A percentile compares a stretch with the other conserved stretches of the same genome.
Conservation (phyloP, 2,888 invertebrate species). For the Drosophila acutilabella region DNA sequence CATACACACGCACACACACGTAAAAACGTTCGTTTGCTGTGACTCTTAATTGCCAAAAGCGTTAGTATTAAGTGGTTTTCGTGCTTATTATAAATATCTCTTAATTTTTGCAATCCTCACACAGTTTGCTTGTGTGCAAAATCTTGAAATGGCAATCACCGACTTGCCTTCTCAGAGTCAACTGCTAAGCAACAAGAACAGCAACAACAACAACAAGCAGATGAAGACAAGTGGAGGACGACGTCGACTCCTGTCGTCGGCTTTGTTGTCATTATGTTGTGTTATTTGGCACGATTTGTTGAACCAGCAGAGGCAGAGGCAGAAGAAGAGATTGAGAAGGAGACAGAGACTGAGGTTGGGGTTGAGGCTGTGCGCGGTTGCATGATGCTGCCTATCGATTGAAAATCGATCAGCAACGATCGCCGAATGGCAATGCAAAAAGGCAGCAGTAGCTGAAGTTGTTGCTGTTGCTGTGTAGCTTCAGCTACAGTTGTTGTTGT, state of each 20-base stretch:
- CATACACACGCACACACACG: constrained; percentile 17
- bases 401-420: constrained; percentile 79
- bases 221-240: constrained; percentile 68
- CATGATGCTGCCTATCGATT: constrained; percentile 83
- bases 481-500: constrained; percentile 10
- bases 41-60: constrained; percentile 83
- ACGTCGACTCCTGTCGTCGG: constrained; percentile 70
- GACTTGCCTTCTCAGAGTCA: constrained; percentile 47
- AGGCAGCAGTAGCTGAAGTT: constrained; percentile 27
- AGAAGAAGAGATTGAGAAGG: constrained; percentile 1
- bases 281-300: constrained; percentile 83
- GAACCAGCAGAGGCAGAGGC: constrained; percentile 59
- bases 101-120: constrained; percentile 81
- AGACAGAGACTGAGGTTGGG: constrained; percentile 5
- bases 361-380: constrained; percentile 75
- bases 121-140: constrained; percentile 39
- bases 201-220: constrained; percentile 5
- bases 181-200: constrained; percentile 7
- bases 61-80: constrained; percentile 85
- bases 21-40: constrained; percentile 21
- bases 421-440: constrained; percentile 44
- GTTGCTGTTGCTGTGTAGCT: constrained; percentile 7
- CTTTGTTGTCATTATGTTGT: constrained; percentile 82
- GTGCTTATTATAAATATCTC: constrained; percentile 85
- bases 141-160: constrained; percentile 82